phyloP scores from a whole-genome alignment of 2,113 vertebrate genomes.

The Pseudopipra pipra region DNA sequence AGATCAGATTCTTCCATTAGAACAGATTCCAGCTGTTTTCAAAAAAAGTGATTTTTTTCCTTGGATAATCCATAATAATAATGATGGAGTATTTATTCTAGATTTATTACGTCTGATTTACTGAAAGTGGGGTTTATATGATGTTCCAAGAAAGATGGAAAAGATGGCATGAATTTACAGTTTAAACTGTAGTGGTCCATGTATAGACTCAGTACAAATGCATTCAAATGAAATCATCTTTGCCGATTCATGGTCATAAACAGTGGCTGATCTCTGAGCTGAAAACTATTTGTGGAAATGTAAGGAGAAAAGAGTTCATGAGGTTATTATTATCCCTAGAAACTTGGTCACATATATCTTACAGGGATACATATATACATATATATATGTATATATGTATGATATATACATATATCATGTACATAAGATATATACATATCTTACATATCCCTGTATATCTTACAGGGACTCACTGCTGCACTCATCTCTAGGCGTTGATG shows the following conservation, averaged over 20 bases:
- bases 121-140: not conserved
- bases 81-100: not conserved
- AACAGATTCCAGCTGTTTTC: not conserved
- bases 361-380: too few species aligned
- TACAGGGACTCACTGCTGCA: not conserved
- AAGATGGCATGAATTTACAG: not conserved
- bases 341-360: not conserved
- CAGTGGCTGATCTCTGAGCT: not conserved
- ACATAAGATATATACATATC: too few species aligned
- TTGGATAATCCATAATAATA: not conserved
- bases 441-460: too few species aligned
- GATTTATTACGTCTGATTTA: not conserved
- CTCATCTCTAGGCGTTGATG: not conserved
- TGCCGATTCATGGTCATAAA: not conserved
- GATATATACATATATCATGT: too few species aligned
- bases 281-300: not conserved
- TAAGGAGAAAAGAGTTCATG: not conserved
- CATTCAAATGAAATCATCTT: not conserved
- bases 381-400: too few species aligned
- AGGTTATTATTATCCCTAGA: not conserved
- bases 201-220: not conserved
- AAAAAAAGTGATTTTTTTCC: accelerated
- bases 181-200: not conserved
- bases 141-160: not conserved
- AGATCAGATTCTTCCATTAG: not conserved